Evolutionary conservation across 2,888 invertebrate genomes (phyloP), one percentile per base, ranked within the genome.

Genomic region (Chrysina gloriosa): DNA sequence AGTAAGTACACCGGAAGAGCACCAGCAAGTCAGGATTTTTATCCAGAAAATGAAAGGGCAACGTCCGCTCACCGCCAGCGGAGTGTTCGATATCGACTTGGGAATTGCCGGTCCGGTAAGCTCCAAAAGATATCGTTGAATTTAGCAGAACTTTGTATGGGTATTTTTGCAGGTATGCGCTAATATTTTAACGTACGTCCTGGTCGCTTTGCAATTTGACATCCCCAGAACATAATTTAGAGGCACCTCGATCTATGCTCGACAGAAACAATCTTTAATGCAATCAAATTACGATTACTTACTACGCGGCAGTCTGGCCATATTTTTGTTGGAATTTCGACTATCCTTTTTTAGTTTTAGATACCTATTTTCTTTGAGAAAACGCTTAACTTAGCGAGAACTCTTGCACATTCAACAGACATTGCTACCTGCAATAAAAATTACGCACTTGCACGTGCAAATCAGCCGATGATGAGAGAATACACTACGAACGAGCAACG

Each of bases 121-220:
- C 73, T 1, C 1, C 19, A 19, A 31, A 0, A 14, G 19, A 0
- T 6, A 29, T 3, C 14, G 6, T 21, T 31, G 2, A 16, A 31
- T 27, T 2, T 5, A 5, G 3, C 11, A 19, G 6, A 2, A 21
- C 0, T 52, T 6, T 16, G 9, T 16, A 11, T 6, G 9, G 2
- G 5, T 45, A 68, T 68, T 73, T 34, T 81, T 82, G 69, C 73
- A 83, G 83, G 81, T 84, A 68, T 80, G 78, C 54, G 82, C 82
- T 6, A 83, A 81, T 69, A 79, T 84, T 63, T 70, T 84, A 19
- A 84, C 83, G 0, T 84, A 84, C 66, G 81, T 84, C 6, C 74
- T 83, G 68, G 83, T 84, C 2, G 83, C 83, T 14, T 67, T 84
- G 36, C 83, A 84, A 68, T 83, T 83, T 73, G 80, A 82, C 69